Base-by-base conservation (phyloP, 23 tunicate species). In the Styela clava region DNA sequence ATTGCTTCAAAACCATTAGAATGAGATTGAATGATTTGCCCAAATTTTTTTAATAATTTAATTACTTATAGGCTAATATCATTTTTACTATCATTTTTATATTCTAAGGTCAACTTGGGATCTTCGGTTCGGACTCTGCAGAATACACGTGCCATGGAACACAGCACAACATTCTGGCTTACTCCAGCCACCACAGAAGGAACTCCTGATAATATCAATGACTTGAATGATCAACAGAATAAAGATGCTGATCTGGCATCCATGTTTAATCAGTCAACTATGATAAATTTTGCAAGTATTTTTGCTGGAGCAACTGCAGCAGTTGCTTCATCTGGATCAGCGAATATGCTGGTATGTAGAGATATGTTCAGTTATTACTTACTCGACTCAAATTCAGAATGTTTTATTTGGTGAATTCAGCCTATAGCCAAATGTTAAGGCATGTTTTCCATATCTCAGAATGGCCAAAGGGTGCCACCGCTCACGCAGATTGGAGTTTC, bases 291-390 rank as follows among this genome's bases (percentile, higher is more conserved):
- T 64, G 89, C 97, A 16, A 91, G 74, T 64, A 91, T 91, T 31
- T 91, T 91, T 86, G 97, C 97, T 61, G 90, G 90, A 2, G 97
- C 97, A 33, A 71, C 97, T 16, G 97, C 97, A 36, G 89, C 97
- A 22, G 85, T 86, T 64, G 97, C 97, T 16, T 77, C 33, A 0
- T 33, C 81, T 0, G 65, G 63, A 26, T 26, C 77, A 44, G 56
- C 56, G 7, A 44, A 44, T 44, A 44, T 44, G 56, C 56, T 44
- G 12, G 56, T 44, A 44, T 5, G 56, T 5, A 44, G 12, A 44
- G 7, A 44, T 5, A 44, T 44, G 56, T 7, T 44, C 56, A 7
- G n/a, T n/a, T n/a, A n/a, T n/a, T n/a, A n/a, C n/a, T n/a, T n/a
- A n/a, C n/a, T n/a, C n/a, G n/a, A n/a, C n/a, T n/a, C n/a, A n/a